These are phyloP conservation scores for Ceratosolen fusciceps DNA, from an alignment of 1,140 invertebrate genomes.

Conservation along the genomic window DNA sequence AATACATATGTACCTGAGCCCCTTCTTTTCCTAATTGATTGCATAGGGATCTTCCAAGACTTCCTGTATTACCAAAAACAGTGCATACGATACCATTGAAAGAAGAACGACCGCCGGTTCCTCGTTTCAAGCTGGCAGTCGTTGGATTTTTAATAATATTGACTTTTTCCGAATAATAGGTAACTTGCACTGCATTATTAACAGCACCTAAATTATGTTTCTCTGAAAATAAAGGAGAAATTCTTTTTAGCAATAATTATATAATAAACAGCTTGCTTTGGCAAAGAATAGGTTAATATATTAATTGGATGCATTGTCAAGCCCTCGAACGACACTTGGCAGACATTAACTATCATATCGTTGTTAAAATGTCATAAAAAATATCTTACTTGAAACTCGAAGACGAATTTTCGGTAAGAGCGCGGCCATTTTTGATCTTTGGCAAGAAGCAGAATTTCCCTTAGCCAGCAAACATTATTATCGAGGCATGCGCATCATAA, in stretches of 20 bases:
- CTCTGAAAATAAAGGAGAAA: constrained; percentile 49
- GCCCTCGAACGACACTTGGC: no score
- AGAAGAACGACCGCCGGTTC: constrained; percentile 93
- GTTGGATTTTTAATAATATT: constrained; percentile 71
- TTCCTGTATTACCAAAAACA: constrained; percentile 94
- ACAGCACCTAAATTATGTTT: constrained; percentile 54
- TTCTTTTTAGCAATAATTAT: constrained; percentile 29
- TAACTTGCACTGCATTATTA: constrained; percentile 53
- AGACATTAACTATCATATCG: no score
- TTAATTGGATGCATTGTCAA: no score
- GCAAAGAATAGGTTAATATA: not conserved
- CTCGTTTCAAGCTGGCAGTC: constrained; percentile 81
- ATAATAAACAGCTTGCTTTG: constrained; percentile 26
- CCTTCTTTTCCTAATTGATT: constrained; percentile 92
- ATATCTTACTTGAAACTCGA: constrained; percentile 52
- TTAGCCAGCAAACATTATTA: no score
- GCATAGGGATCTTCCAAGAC: constrained; percentile 87
- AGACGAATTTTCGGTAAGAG: constrained; percentile 49
- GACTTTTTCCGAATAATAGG: constrained; percentile 62
- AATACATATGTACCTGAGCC: constrained; percentile 76
- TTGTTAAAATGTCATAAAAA: no score
- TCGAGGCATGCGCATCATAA: no score
- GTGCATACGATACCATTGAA: constrained; percentile 98
- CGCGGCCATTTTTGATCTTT: constrained; percentile 53
- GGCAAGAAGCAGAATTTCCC: not conserved